Percentiles rank a stretch among this genome's conserved stretches.
Evolutionary conservation across 2,888 invertebrate genomes (phyloP).

Genomic region (Ormyrus pomaceus): DNA sequence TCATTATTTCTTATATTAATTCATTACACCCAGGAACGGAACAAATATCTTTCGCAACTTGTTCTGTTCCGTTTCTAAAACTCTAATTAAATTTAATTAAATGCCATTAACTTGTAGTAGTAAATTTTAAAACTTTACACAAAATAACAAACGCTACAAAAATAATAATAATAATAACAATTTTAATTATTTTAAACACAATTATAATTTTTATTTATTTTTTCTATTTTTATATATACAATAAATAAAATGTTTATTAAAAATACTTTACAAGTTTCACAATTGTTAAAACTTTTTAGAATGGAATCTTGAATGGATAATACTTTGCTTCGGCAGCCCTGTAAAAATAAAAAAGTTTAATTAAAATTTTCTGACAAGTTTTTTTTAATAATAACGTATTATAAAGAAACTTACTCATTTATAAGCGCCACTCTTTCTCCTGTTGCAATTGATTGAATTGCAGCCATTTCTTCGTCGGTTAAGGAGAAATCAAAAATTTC

Average conservation of each 20-base stretch:
- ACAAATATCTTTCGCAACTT: no score
- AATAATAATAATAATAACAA: not conserved
- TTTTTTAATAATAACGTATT: no score
- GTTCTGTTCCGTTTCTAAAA: no score
- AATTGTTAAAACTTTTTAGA: slow-evolving; percentile 2
- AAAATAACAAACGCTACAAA: not conserved
- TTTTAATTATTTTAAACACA: not conserved
- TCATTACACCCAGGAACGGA: no score
- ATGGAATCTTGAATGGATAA: slow-evolving; percentile 39
- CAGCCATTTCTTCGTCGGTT: not conserved
- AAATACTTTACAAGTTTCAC: no score
- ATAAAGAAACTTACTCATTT: not conserved
- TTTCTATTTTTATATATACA: not conserved
- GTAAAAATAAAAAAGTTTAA: slow-evolving; percentile 1
- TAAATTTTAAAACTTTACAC: no score
- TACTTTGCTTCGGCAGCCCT: slow-evolving; percentile 21
- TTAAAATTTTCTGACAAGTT: no score
- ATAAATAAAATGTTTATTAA: no score
- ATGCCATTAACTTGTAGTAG: no score
- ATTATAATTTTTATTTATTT: not conserved
- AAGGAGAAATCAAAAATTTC: slow-evolving; percentile 81
- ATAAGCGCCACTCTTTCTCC: slow-evolving; percentile 7
- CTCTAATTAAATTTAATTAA: no score
- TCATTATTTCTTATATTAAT: no score
- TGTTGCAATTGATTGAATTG: slow-evolving; percentile 1